Percentiles rank a stretch among this genome's conserved stretches.
These are phyloP conservation scores for Phrynocephalus vlangalii DNA, from an alignment of 2,797 vertebrate species.

Conservation along the genomic window DNA sequence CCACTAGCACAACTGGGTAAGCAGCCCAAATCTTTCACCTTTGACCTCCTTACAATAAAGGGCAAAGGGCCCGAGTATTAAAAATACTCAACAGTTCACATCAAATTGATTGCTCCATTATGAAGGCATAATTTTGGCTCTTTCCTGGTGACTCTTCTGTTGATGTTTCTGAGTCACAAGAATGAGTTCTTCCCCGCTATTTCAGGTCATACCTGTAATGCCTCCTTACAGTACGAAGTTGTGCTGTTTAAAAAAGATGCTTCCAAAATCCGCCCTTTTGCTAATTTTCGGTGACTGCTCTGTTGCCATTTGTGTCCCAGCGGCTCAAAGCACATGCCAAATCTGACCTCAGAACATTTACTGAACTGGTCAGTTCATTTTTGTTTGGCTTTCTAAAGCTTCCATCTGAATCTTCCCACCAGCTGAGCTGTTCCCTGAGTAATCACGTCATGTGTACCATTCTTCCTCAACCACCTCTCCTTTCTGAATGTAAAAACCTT, in stretches of 20 bases:
- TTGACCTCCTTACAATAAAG: neutral
- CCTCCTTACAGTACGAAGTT: neutral
- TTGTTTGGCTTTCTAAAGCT: constrained; percentile 1
- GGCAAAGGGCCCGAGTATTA: too few relatives aligned
- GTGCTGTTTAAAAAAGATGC: neutral
- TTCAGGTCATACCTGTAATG: neutral
- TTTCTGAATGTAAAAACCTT: constrained; percentile 28
- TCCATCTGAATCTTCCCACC: neutral
- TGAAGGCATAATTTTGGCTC: constrained; percentile 10
- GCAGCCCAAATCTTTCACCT: neutral
- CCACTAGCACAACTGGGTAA: neutral
- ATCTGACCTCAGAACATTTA: neutral
- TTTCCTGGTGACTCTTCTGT: constrained; percentile 6
- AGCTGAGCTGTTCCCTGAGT: neutral
- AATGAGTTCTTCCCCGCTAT: neutral
- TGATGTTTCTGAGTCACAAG: constrained; percentile 13
- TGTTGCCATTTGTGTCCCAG: too few relatives aligned
- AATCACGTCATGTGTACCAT: neutral
- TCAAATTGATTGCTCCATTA: neutral
- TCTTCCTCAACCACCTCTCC: neutral
- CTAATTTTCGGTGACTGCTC: neutral
- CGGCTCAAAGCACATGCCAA: neutral
- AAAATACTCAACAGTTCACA: neutral
- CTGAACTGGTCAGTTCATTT: neutral
- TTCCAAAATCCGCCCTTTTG: neutral